Base-by-base conservation (phyloP, 2,888 invertebrate species). In the Eulithis testata region DNA sequence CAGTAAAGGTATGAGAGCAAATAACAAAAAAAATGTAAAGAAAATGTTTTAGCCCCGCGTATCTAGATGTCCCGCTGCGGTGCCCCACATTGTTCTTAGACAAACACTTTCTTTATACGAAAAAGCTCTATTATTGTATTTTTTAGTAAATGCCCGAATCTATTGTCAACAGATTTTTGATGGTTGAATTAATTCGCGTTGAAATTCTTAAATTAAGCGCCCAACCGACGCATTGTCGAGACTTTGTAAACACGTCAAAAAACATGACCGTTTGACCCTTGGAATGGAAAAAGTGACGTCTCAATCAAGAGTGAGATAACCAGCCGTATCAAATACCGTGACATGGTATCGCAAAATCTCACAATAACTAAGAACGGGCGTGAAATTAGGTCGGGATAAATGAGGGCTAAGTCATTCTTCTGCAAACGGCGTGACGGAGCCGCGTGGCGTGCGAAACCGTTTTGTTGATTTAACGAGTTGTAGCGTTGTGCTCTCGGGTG, bases 11-110 rank as follows among this genome's bases (percentile, higher is more conserved):
- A 82, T 80, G 76, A 86, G 86, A 82, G 87, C 85, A 86, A 89
- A 89, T 85, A 87, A 85, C 84, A 85, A 86, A 80, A 87, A 40
- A 83, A 77, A 79, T 76, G 60, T 80, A 80, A 87, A 89, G 84
- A 90, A 90, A 88, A 90, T 84, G 83, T 78, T 83, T 78, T 80
- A 79, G 80, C 80, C 79, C 81, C 78, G 80, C 83, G 86, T 87
- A 90, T 89, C 89, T 89, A 87, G 91, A 89, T 90, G 86, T 82
- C 93, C 92, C 91, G 92, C 92, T 92, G 93, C 76, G 92, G 92
- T 88, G 76, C 79, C 71, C 80, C 76, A 76, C 82, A 87, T 91
- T 92, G 91, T 92, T 91, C 92, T 91, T 91, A 88, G 85, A 92
- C 91, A 92, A 92, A 93, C 90, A 91, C 89, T 90, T 91, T 91